Evolutionary conservation across 2,797 vertebrate genomes (phyloP), one percentile per base, ranked within the genome.

Genomic region (Rhinoraja longicauda): DNA sequence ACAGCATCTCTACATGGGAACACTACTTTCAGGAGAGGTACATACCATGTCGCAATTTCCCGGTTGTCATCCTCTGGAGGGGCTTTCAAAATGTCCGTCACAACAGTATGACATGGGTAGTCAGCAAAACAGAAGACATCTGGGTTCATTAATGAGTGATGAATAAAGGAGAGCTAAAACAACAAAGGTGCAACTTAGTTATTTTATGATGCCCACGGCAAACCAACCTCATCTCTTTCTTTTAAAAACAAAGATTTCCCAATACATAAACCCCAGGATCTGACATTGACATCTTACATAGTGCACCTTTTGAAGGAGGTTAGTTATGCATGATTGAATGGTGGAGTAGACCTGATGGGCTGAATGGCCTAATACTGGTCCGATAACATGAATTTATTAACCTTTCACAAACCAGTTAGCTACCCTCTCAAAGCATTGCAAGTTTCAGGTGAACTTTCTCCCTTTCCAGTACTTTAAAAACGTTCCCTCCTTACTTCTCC

Each of bases 111-210:
- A 95, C 98, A 99, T 32, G 98, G 97, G 95, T 97, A 99, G 95
- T 99, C 98, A 13, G 98, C 99, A 95, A 99, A 99, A 96, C 98
- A 99, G 95, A 99, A 99, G 94, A 99, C 97, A 73, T 99, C 99
- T 7, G 98, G 98, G 95, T 97, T 99, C 96, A 99, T 98, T 94
- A 99, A 96, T 93, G 98, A 99, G 96, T 99, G 97, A 95, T 99
- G 99, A 96, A 99, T 99, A 94, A 99, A 99, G 0, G 99, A 99
- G 93, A 99, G 96, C 99, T 99, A 95, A 67, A n/a, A 93, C 93
- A 0, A 53, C 1, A n/a, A 73, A 29, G 32, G 70, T 21, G 6
- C 0, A 36, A 32, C 19, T 88, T 21, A 88, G n/a, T 62, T 36
- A 64, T 36, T 88, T n/a, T 32, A 59, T 2, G 9, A 64, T 67